Conservation (phyloP, 2,113 vertebrate genomes). For the Alouatta palliata region DNA sequence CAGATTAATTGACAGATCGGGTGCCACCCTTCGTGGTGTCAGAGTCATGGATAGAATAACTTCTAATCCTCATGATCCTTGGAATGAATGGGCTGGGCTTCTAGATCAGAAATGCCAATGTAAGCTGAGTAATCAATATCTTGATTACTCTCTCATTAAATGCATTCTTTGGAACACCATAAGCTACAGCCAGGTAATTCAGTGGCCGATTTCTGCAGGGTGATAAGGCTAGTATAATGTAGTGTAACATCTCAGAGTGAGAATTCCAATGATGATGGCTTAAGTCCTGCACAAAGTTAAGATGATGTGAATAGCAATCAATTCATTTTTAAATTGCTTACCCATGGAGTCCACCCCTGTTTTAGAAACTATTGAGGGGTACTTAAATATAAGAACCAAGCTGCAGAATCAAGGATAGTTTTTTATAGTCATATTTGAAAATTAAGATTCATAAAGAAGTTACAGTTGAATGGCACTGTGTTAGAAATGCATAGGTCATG, state of each 20-base stretch:
- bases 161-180: neutral
- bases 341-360: neutral
- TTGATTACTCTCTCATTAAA: neutral
- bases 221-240: neutral
- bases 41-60: neutral
- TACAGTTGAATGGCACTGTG: neutral
- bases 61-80: neutral
- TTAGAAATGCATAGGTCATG: neutral
- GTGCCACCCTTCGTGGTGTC: neutral
- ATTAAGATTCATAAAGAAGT: neutral
- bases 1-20: neutral
- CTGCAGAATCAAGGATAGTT: neutral
- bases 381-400: neutral
- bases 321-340: neutral
- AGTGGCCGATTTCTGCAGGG: neutral
- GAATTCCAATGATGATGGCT: neutral
- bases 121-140: neutral
- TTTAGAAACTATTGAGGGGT: neutral
- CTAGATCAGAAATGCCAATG: neutral
- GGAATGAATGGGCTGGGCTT: neutral
- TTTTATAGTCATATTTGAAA: neutral
- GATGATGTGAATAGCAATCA: neutral
- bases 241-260: neutral
- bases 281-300: neutral
- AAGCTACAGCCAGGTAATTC: neutral